Conservation (phyloP, 2,888 invertebrate species). For the Pheosia tremula region DNA sequence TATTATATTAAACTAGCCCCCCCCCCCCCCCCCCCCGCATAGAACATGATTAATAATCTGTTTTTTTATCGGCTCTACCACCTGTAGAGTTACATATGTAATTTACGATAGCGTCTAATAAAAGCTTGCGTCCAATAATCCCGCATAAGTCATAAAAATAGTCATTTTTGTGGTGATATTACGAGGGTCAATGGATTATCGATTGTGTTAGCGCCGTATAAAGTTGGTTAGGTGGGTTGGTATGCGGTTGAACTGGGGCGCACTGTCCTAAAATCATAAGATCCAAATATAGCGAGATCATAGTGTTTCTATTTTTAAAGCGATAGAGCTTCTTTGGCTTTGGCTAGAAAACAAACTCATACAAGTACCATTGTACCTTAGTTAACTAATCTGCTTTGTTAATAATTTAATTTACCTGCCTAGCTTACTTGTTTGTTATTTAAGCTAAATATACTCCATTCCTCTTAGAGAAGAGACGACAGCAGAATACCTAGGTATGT, state of each 20-base stretch:
- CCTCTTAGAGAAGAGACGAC: too few relatives aligned
- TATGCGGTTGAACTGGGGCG: conserved; percentile 9
- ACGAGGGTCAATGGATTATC: conserved; percentile 61
- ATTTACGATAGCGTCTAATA: background rate
- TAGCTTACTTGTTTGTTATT: too few relatives aligned
- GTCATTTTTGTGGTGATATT: conserved; percentile 32
- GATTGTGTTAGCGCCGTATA: conserved; percentile 52
- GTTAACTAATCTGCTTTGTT: too few relatives aligned
- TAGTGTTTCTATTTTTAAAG: background rate
- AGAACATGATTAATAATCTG: too few relatives aligned
- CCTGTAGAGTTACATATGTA: background rate
- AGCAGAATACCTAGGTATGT: too few relatives aligned
- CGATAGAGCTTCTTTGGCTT: too few relatives aligned
- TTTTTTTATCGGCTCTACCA: background rate
- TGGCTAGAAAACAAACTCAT: too few relatives aligned
- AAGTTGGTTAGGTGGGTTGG: conserved; percentile 9
- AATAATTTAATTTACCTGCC: too few relatives aligned
- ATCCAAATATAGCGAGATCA: conserved; percentile 6
- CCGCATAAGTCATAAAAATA: conserved; percentile 12
- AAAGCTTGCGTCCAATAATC: conserved; percentile 6
- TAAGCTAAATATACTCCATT: too few relatives aligned
- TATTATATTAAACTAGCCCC: too few relatives aligned
- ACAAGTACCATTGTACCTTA: too few relatives aligned
- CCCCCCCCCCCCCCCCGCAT: too few relatives aligned
- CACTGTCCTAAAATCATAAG: conserved; percentile 11